Conservation (phyloP, 1,140 invertebrate genomes). For the Lerema accius region DNA sequence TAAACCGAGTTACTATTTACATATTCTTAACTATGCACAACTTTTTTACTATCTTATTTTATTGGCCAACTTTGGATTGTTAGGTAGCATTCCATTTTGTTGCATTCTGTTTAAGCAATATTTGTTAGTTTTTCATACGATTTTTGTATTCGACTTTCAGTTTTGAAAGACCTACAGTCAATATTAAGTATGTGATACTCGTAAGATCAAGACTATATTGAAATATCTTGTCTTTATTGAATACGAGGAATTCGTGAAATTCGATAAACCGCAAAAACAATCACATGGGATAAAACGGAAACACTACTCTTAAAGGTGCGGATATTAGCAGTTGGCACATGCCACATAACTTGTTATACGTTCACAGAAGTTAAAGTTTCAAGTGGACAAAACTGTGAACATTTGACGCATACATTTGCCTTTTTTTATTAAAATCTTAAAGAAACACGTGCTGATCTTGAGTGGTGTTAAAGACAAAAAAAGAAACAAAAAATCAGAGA, state of each 20-base stretch:
- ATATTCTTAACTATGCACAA: too few species aligned
- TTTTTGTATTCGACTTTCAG: too few species aligned
- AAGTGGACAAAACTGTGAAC: conserved; percentile 20
- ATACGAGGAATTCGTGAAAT: background rate
- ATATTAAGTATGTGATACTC: too few species aligned
- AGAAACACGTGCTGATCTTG: background rate
- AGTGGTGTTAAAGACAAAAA: background rate
- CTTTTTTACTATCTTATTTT: too few species aligned
- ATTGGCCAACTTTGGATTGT: too few species aligned
- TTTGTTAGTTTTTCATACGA: too few species aligned
- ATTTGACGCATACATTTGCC: conserved; percentile 9
- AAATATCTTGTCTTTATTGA: background rate
- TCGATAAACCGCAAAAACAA: background rate
- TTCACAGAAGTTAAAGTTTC: background rate
- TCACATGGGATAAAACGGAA: conserved; percentile 37
- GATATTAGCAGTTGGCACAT: conserved; percentile 45
- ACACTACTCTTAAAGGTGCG: conserved; percentile 53
- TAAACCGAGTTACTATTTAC: too few species aligned
- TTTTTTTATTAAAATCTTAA: background rate
- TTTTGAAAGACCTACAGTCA: too few species aligned
- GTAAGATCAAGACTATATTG: too few species aligned
- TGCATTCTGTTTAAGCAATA: too few species aligned
- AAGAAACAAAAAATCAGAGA: too few species aligned
- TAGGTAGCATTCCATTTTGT: too few species aligned
- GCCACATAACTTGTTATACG: conserved; percentile 7